Conservation (phyloP, 2,113 vertebrate species). For the Nesospiza acunhae region DNA sequence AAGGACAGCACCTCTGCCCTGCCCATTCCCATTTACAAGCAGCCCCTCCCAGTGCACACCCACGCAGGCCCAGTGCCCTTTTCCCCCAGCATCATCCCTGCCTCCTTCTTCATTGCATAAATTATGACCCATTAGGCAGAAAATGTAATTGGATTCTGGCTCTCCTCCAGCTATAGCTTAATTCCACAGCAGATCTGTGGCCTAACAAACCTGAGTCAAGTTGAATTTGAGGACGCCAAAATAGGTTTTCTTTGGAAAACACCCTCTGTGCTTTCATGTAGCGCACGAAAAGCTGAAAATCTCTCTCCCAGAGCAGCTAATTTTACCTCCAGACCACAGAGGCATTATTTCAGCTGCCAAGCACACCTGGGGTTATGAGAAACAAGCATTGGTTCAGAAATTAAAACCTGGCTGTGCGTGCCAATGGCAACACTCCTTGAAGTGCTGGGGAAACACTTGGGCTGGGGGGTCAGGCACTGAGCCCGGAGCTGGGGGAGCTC, state of each 20-base stretch:
- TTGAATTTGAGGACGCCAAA: constrained; percentile 29
- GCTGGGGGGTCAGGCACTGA: rapidly evolving
- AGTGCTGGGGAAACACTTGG: rapidly evolving
- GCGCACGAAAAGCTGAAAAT: neutral
- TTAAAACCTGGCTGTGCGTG: neutral
- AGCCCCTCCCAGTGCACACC: neutral
- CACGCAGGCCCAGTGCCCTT: neutral
- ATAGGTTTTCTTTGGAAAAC: neutral
- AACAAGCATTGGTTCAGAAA: neutral
- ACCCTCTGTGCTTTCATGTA: neutral
- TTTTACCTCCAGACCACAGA: neutral
- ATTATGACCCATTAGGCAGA: constrained; percentile 39
- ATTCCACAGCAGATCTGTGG: neutral
- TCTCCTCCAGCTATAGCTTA: constrained; percentile 12
- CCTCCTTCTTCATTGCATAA: neutral
- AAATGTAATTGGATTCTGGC: constrained; percentile 28
- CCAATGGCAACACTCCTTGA: neutral
- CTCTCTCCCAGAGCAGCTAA: neutral
- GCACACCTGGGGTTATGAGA: neutral
- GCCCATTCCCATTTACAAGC: too few species aligned
- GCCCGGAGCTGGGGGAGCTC: rapidly evolving
- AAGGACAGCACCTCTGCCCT: neutral
- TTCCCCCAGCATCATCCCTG: neutral
- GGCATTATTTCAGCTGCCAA: neutral
- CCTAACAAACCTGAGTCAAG: constrained; percentile 25